phyloP scores from a whole-genome alignment of 92 coral and sea anemone species.

The Desmophyllum pertusum region DNA sequence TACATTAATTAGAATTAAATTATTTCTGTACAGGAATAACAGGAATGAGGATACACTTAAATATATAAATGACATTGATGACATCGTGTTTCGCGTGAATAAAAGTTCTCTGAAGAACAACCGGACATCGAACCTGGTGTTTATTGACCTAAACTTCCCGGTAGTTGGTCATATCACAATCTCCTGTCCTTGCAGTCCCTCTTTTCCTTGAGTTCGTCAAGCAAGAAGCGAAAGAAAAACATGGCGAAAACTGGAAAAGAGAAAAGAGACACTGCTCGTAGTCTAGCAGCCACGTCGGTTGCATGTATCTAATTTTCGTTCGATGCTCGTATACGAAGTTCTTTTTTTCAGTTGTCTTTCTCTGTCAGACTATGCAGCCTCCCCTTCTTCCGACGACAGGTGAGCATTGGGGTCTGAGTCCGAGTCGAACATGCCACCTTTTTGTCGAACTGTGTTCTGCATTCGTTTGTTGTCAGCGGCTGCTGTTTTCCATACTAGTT shows the following conservation, averaged over 20 bases:
- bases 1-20: background rate
- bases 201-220: no score
- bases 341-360: no score
- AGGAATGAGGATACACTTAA: no score
- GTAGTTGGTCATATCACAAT: background rate
- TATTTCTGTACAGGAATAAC: background rate
- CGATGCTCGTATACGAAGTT: background rate
- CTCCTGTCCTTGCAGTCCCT: no score
- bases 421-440: conserved; percentile 71
- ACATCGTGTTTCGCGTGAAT: background rate
- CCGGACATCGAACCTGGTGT: background rate
- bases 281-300: no score
- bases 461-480: conserved; percentile 79
- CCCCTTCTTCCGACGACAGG: conserved; percentile 69
- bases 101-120: background rate
- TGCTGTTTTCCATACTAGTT: conserved; percentile 77
- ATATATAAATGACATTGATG: background rate
- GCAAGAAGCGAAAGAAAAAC: no score
- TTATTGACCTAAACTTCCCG: background rate
- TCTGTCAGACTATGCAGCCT: conserved; percentile 29
- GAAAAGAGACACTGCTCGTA: no score
- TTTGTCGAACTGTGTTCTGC: conserved; percentile 72
- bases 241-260: no score
- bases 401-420: conserved; percentile 72
- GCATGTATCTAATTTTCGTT: background rate